Base-by-base conservation (phyloP, 92 coral and sea anemone species). In the Hydrozoanthus gracilis region DNA sequence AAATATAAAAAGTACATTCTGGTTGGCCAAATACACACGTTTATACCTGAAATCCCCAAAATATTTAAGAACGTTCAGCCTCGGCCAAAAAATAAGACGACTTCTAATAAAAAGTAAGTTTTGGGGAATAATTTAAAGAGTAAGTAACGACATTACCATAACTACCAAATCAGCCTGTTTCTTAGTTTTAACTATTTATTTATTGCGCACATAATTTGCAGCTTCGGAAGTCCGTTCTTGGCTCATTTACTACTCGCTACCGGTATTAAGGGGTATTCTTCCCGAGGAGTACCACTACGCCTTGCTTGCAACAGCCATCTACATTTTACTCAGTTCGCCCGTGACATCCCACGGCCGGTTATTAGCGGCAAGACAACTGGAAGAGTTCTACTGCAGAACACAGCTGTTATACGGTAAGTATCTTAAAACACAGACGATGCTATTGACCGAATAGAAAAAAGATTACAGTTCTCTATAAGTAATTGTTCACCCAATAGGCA, bases 211-310 rank as follows among this genome's bases (percentile, higher is more conserved):
- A 10, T 14, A 15, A 52, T 50, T 80, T 79, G 44, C 62, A 86
- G 89, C 86, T 58, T 87, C 86, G 66, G 89, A 87, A 78, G 89
- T 78, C 8, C 66, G 86, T 3, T 77, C 79, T 3, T 87, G 89
- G 89, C 79, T 87, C 52, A 51, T 87, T 71, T 78, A 78, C 80
- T 88, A 73, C 60, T 88, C 87, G 54, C 8, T 88, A 44, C 90
- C 90, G 52, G 90, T 78, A 3, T 71, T 88, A 76, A 88, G 82
- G 35, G 90, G 90, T 27, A 88, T 80, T 69, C 82, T 88, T 4
- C 79, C 90, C 44, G 86, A 88, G 71, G 86, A 88, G 11, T 87
- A 86, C 71, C 90, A 69, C 79, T 79, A 87, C 47, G 90, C 80
- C 72, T 51, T 87, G 72, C 78, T 87, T 12, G 82, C 86, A 51